These are phyloP conservation scores for Lochmaea crataegi DNA, from an alignment of 2,888 invertebrate genomes.

Conservation along the genomic window DNA sequence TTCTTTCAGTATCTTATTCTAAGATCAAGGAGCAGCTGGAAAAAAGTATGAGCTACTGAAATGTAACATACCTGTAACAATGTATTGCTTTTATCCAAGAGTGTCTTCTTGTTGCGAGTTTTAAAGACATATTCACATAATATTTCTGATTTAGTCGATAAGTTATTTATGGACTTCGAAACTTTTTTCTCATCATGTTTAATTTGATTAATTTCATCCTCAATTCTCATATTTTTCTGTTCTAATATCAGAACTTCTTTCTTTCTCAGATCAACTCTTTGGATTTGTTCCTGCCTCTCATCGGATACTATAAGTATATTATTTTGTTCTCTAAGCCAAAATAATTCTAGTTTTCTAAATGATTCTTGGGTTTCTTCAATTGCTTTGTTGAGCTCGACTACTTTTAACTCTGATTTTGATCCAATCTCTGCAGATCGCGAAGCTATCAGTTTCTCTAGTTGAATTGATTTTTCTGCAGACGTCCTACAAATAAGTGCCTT, in stretches of 20 bases:
- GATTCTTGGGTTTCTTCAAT: constrained; percentile 72
- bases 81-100: constrained; percentile 69
- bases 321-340: constrained; percentile 83
- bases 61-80: constrained; percentile 54
- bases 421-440: constrained; percentile 66
- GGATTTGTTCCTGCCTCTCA: constrained; percentile 75
- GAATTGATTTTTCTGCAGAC: neutral
- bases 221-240: constrained; percentile 78
- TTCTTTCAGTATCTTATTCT: too few relatives aligned
- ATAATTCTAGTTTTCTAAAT: constrained; percentile 75
- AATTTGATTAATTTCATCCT: constrained; percentile 72
- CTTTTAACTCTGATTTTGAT: constrained; percentile 72
- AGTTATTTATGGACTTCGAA: constrained; percentile 70
- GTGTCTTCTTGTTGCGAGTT: constrained; percentile 68
- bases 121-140: constrained; percentile 70
- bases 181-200: constrained; percentile 70
- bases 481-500: neutral
- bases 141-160: constrained; percentile 72
- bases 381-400: constrained; percentile 74
- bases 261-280: constrained; percentile 76
- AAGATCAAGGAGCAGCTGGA: too few relatives aligned
- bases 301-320: constrained; percentile 77
- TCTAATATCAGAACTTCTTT: constrained; percentile 78
- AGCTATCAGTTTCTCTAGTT: constrained; percentile 65
- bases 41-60: too few relatives aligned